These are phyloP conservation scores for Remorina albescens DNA, from an alignment of 2,797 vertebrate genomes.

Conservation along the genomic window DNA sequence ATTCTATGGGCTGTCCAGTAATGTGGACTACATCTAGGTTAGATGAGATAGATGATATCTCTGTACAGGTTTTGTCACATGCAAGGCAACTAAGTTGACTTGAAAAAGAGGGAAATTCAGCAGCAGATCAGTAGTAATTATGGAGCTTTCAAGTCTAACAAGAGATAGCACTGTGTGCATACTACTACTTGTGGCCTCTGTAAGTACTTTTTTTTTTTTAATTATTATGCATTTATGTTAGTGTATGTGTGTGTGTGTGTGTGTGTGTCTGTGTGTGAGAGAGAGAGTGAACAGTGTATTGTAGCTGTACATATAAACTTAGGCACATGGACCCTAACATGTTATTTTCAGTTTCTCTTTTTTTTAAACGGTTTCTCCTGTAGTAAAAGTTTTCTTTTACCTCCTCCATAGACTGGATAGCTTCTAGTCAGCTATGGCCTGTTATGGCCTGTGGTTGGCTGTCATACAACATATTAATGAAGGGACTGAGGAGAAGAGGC, in stretches of 20 bases:
- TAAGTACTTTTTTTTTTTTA: slow-evolving; percentile 15
- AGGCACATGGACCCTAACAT: slow-evolving; percentile 2
- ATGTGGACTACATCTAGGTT: slow-evolving; percentile 16
- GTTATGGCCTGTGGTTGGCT: slow-evolving; percentile 47
- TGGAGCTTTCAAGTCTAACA: slow-evolving; percentile 66
- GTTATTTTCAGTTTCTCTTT: slow-evolving; percentile 13
- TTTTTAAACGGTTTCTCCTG: neutral
- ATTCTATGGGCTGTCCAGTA: neutral
- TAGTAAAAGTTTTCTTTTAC: neutral
- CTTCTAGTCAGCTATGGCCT: slow-evolving; percentile 19
- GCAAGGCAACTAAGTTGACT: slow-evolving; percentile 77
- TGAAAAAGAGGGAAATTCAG: slow-evolving; percentile 80
- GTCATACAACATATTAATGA: slow-evolving; percentile 70
- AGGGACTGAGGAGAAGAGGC: slow-evolving; percentile 61
- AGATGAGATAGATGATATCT: slow-evolving; percentile 56
- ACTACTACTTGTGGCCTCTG: slow-evolving; percentile 23
- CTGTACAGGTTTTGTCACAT: slow-evolving; percentile 71
- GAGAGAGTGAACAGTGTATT: neutral
- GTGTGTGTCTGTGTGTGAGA: slow-evolving; percentile 13
- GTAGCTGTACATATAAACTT: neutral
- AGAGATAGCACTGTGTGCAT: slow-evolving; percentile 64
- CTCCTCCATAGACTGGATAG: neutral
- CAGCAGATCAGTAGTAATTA: slow-evolving; percentile 82
- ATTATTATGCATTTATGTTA: slow-evolving; percentile 24
- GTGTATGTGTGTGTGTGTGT: slow-evolving; percentile 15